Base-by-base conservation (phyloP, 2,113 vertebrate species). In the Porphyrio hochstetteri region DNA sequence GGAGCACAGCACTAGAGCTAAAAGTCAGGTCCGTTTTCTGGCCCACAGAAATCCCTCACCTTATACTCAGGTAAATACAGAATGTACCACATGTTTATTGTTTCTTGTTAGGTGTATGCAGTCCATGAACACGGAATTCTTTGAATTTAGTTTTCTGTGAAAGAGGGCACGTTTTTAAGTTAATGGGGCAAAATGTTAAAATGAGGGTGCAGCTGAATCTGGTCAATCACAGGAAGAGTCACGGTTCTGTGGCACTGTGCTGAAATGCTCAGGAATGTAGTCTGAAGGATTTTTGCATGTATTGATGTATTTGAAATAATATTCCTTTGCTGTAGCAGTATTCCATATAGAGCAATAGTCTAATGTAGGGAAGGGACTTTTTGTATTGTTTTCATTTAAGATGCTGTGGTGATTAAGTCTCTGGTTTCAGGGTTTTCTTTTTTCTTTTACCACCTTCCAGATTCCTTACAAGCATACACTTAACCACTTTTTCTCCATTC, bases 401-500 rank as follows among this genome's bases (percentile, higher is more conserved):
- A 74, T 87, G 56, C 40, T 24, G 0, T 92, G 75, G 57, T 93
- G 70, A 91, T 91, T 65, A 90, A 90, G 53, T 92, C 71, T 93
- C 63, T 96, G 53, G 27, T 40, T 92, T 86, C 93, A 92, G 88
- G 85, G 75, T 80, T 86, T 27, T 17, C 14, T 12, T 20, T 16
- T 25, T 28, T 33, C 87, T 86, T 80, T 80, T 87, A 91, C 94
- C 94, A 90, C 94, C 87, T 96, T 97, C 93, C 90, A 91, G 46
- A 96, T 92, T 95, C 87, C 91, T 95, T 95, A 89, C 89, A 88
- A 94, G 67, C 91, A 85, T 95, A 90, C 94, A 90, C 90, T 97
- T 97, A 96, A 97, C 96, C 91, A 87, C 82, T 85, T 87, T 96
- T 94, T 96, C 95, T 97, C 83, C 95, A 93, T 96, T 94, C 88